Evolutionary conservation across 2,113 vertebrate species (phyloP), one percentile per base, ranked within the genome.

Genomic region (Capreolus pygargus): DNA sequence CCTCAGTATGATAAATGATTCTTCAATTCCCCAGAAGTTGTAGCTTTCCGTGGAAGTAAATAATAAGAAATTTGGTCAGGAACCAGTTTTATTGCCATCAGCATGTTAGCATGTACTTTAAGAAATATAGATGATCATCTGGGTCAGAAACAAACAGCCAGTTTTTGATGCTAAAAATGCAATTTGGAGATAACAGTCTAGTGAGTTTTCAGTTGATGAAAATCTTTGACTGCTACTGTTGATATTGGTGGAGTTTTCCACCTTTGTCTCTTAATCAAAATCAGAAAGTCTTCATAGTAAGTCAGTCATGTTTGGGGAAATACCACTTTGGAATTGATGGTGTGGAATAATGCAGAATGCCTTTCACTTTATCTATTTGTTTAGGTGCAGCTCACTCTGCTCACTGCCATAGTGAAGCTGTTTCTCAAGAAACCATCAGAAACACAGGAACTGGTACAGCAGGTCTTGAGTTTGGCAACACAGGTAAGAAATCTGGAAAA

Each of bases 341-440:
- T 43, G 27, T 67, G 76, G 28, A 86, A 76, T 93, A 55, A 95
- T 88, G 36, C 16, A 60, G 36, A 23, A 23, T 74, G 7, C 4
- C 43, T 82, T 82, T 96, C 30, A 91, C 28, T 88, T 74, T 94
- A 13, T 52, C n/a, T 89, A 3, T 84, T 92, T 95, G 27, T 84
- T 76, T 97, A 99, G 99, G 99, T 99, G 64, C 99, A 99, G 98
- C 99, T 99, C 91, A 99, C 99, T 64, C 98, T 99, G 43, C 99
- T 99, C 98, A 99, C 99, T 1, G 99, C 99, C 30, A 99, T 99
- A 86, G 99, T 99, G 97, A 99, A 99, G 98, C 98, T 99, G 64
- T 99, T 99, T 98, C 98, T 99, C 60, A 99, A 99, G 97, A 99
- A 99, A 97, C 99, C 99, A 6, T 99, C 99, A 1, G 99, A 99